These are phyloP conservation scores for human (Homo sapiens) DNA, from an alignment of 2,113 vertebrate species.

Conservation along the genomic window DNA sequence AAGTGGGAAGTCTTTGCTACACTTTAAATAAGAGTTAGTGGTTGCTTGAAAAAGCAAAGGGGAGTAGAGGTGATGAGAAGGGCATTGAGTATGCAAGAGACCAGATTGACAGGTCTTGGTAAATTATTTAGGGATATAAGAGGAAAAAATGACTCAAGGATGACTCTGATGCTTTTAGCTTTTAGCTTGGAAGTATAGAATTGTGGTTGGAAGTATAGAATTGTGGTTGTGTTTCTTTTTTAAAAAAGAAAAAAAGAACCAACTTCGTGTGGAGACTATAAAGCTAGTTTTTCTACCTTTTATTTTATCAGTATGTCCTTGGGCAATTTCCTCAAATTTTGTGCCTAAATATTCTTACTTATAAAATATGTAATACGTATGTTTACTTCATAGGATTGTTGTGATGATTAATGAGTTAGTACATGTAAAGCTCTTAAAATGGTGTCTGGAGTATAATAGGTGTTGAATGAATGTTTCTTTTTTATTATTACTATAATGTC, in stretches of 20 bases:
- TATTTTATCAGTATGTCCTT: not conserved
- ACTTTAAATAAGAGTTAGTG: not conserved
- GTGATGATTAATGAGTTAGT: not conserved
- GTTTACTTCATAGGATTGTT: not conserved
- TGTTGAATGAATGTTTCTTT: not conserved
- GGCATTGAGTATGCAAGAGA: not conserved
- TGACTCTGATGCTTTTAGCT: not conserved
- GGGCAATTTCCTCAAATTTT: not conserved
- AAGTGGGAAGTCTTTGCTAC: not conserved
- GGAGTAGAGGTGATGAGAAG: not conserved
- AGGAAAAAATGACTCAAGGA: not conserved
- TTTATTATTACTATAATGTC: not conserved
- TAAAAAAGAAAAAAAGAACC: not conserved
- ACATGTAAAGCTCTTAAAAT: not conserved
- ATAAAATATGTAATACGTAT: not conserved
- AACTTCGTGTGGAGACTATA: not conserved
- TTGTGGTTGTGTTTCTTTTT: no score
- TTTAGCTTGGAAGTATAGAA: not conserved
- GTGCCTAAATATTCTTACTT: not conserved
- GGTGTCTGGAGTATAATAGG: not conserved
- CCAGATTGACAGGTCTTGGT: not conserved
- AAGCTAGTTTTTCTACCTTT: not conserved
- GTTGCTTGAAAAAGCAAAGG: not conserved
- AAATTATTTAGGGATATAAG: constrained; percentile 9
- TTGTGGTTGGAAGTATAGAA: not conserved